Conservation (phyloP, 1,140 invertebrate species). For the Brachionus sp. region DNA sequence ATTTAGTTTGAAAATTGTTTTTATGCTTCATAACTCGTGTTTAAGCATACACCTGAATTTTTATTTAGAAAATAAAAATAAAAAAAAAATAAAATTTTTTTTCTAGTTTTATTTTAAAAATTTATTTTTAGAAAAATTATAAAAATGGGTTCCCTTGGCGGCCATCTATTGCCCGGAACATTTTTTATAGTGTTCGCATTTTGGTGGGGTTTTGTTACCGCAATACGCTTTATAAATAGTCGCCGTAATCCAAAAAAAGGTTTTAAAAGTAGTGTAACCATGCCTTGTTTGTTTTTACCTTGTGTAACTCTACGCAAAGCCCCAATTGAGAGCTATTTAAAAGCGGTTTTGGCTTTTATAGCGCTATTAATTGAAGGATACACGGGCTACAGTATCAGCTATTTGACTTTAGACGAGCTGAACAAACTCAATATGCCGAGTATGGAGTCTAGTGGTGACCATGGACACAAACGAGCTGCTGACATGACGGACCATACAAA, state of each 20-base stretch:
- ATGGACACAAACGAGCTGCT: neutral
- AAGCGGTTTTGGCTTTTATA: neutral
- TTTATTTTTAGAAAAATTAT: neutral
- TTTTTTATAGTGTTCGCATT: conserved; percentile 61
- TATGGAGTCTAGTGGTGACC: neutral
- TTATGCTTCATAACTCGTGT: too few relatives aligned
- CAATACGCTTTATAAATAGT: neutral
- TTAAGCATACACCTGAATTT: too few relatives aligned
- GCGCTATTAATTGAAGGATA: conserved; percentile 51
- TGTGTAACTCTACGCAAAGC: neutral
- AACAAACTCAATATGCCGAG: conserved; percentile 54
- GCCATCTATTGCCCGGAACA: conserved; percentile 61
- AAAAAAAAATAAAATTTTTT: too few relatives aligned
- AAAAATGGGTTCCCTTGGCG: conserved; percentile 60
- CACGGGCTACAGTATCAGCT: conserved; percentile 53
- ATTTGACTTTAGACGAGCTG: conserved; percentile 51
- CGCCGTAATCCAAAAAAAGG: neutral
- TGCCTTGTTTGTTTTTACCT: conserved; percentile 30
- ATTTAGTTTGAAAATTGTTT: too few relatives aligned
- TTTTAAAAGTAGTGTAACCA: neutral
- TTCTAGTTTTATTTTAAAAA: neutral
- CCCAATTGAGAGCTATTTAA: conserved; percentile 36
- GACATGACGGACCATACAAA: conserved; percentile 45
- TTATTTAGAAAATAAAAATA: too few relatives aligned
- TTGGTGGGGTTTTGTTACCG: conserved; percentile 56